Evolutionary conservation across 30 jellyfish, hydroid and myxozoan genomes (phyloP).

Genomic region (Rhopilema esculentum): DNA sequence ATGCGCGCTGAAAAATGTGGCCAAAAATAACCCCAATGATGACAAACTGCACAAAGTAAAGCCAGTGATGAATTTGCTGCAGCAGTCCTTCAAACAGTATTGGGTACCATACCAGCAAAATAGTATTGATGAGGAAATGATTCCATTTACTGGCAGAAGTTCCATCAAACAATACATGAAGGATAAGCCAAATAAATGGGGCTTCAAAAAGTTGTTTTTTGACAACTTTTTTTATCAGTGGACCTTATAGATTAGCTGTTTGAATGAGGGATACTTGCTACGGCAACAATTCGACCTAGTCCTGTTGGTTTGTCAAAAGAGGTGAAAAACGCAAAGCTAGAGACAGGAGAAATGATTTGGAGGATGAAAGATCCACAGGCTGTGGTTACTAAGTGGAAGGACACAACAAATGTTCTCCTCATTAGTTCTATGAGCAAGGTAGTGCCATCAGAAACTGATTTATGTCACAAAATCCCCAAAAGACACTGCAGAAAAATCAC

Average conservation of each 20-base stretch:
- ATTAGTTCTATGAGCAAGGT: not conserved
- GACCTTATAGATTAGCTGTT: not conserved
- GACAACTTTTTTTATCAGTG: not conserved
- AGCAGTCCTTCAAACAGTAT: not conserved
- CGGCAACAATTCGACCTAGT: not conserved
- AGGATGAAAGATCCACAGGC: not conserved
- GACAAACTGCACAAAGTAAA: not conserved
- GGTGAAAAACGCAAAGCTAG: not conserved
- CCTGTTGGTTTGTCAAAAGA: not conserved
- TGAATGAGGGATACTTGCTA: not conserved
- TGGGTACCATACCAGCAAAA: slow-evolving; percentile 22
- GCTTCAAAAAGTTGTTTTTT: not conserved
- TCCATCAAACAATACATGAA: slow-evolving; percentile 46
- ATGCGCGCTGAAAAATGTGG: no score
- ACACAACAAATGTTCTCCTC: not conserved
- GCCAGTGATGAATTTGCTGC: slow-evolving; percentile 5
- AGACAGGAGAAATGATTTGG: not conserved
- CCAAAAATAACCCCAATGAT: not conserved
- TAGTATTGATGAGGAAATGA: slow-evolving; percentile 33
- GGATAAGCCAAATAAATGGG: slow-evolving; percentile 42
- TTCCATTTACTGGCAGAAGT: slow-evolving; percentile 40
- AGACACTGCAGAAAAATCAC: not conserved
- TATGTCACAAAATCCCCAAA: not conserved
- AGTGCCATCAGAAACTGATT: not conserved
- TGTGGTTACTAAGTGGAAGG: not conserved